Evolutionary conservation across 2,113 vertebrate genomes (phyloP), one percentile per base, ranked within the genome.

Genomic region (Thomomys bottae): DNA sequence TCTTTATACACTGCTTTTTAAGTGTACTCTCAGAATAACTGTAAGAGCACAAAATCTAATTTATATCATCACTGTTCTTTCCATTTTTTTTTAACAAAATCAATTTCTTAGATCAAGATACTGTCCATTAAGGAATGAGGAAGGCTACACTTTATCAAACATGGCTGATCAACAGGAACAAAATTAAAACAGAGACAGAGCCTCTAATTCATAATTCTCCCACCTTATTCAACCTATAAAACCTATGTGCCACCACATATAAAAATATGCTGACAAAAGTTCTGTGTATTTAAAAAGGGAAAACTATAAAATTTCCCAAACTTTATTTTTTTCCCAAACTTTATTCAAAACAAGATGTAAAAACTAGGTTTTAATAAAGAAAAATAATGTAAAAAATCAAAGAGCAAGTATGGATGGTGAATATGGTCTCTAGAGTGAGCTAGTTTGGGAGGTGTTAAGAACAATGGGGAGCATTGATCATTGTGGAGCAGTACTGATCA

Each of bases 51-150:
- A 90, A 94, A 94, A 94, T 82, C 78, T 87, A 68, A 76, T 84
- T 83, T 91, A 87, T 87, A 89, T 34, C 18, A 93, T 78, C 59
- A 38, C 59, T 89, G 34, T 20, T 81, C 26, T 81, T 88, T 84
- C 23, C 67, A 2, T 45, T 93, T 88, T 90, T 93, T 71, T 70
- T 54, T 18, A 54, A 54, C 6, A 91, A 84, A 88, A 78, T 54
- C 91, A 89, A 91, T 94, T 68, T 59, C 42, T 91, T 91, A 84
- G 40, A 20, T 15, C 40, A 72, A 61, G 11, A n/a, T 94, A 71
- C 42, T 73, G 67, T 36, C 40, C 23, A 77, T n/a, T 40, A 88
- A 23, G 26, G 15, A 93, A 85, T 2, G 18, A 85, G 30, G 6
- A 88, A 87, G 26, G 2, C n/a, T 75, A 40, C 34, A 71, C 84